Evolutionary conservation across 2,113 vertebrate genomes (phyloP).

Genomic region (Acrocephalus kingi): DNA sequence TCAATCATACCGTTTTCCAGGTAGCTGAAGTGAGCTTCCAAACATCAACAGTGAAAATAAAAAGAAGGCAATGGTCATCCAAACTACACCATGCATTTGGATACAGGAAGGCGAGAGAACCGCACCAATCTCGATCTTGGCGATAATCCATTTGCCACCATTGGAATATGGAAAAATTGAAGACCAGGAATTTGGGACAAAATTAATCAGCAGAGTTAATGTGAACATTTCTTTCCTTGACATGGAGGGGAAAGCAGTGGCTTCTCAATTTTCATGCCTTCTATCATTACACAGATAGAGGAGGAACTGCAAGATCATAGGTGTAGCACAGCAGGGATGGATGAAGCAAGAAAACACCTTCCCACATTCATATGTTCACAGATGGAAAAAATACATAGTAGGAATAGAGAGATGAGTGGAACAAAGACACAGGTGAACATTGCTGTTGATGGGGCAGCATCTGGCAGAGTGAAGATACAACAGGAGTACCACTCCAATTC

Average conservation of each 20-base stretch:
- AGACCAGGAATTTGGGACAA: background rate
- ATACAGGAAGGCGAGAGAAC: background rate
- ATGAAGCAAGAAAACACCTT: background rate
- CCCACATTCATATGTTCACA: background rate
- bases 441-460: background rate
- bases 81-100: background rate
- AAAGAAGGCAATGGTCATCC: background rate
- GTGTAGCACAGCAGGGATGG: background rate
- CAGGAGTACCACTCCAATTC: background rate
- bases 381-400: background rate
- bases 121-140: too few relatives aligned
- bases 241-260: background rate
- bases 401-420: background rate
- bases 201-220: background rate
- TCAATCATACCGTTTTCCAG: background rate
- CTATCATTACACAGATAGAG: background rate
- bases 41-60: background rate
- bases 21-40: background rate
- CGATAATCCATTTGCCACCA: accelerated
- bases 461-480: background rate
- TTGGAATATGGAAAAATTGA: background rate
- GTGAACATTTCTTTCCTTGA: background rate
- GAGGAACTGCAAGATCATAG: background rate
- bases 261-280: background rate
- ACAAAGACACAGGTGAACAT: background rate